Conservation (phyloP, 1,140 invertebrate species). For the Condylostylus longicornis region DNA sequence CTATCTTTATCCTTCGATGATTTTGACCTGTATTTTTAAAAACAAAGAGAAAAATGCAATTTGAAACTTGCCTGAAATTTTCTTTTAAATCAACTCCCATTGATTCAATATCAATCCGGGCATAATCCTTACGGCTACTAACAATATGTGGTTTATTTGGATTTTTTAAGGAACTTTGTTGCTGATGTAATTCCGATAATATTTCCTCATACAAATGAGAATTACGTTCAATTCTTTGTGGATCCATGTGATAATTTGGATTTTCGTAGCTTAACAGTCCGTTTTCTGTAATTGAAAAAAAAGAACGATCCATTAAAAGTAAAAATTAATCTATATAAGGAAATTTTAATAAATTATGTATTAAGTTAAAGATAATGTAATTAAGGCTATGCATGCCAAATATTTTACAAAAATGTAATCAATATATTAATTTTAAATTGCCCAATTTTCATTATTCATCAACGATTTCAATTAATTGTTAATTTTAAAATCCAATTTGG, state of each 20-base stretch:
- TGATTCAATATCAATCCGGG: slow-evolving; percentile 46
- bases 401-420: no score
- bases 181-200: slow-evolving; percentile 17
- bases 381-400: no score
- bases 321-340: no score
- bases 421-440: no score
- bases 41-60: slow-evolving; percentile 12
- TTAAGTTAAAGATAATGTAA: no score
- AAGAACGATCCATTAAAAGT: no score
- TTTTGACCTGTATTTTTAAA: no score
- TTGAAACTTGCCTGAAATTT: slow-evolving; percentile 8
- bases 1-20: no score
- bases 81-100: slow-evolving; percentile 52
- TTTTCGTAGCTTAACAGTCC: slow-evolving; percentile 74
- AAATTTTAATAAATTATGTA: no score
- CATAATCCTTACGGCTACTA: slow-evolving; percentile 39
- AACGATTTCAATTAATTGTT: no score
- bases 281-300: slow-evolving; percentile 66
- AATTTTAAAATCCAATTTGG: no score
- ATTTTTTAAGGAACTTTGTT: slow-evolving; percentile 24
- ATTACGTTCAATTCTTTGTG: slow-evolving; percentile 35
- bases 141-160: slow-evolving; percentile 25
- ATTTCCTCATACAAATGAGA: slow-evolving; percentile 9
- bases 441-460: no score
- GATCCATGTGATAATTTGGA: slow-evolving; percentile 70